Percentiles rank a stretch among this genome's conserved stretches.
These are phyloP conservation scores for Guaruba guarouba DNA, from an alignment of 2,113 vertebrate genomes.

Conservation along the genomic window DNA sequence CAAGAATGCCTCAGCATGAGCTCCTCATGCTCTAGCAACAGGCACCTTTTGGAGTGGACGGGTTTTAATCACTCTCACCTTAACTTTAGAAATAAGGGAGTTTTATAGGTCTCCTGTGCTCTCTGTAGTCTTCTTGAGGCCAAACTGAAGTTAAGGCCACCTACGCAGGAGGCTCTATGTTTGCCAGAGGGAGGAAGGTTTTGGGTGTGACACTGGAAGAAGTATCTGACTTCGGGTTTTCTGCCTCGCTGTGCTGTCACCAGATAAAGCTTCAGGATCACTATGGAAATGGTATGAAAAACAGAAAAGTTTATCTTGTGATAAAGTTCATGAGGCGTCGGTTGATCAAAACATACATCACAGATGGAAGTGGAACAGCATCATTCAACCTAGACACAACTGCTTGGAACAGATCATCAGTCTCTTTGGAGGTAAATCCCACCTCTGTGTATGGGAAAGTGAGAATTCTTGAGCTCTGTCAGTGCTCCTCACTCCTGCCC, in stretches of 20 bases:
- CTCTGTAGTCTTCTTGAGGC: background rate
- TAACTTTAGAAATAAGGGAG: background rate
- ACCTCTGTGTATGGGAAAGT: background rate
- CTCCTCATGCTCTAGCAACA: background rate
- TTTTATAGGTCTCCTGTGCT: background rate
- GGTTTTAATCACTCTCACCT: background rate
- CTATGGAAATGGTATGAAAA: slow-evolving; percentile 38
- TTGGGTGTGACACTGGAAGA: background rate
- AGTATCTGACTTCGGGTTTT: background rate
- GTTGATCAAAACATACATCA: slow-evolving; percentile 54
- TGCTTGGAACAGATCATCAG: slow-evolving; percentile 52
- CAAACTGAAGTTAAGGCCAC: background rate
- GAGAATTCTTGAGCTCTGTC: background rate
- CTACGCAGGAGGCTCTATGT: background rate
- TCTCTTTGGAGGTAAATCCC: slow-evolving; percentile 54
- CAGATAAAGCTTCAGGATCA: slow-evolving; percentile 61
- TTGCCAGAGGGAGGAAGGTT: background rate
- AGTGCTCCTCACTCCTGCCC: background rate
- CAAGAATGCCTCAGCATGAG: background rate
- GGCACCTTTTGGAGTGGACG: background rate
- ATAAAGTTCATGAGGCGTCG: slow-evolving; percentile 42
- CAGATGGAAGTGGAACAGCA: slow-evolving; percentile 39
- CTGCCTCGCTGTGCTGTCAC: background rate
- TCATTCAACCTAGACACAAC: slow-evolving; percentile 47
- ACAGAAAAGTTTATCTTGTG: slow-evolving; percentile 47